Conservation (phyloP, 1,140 invertebrate species). For the Drosophila yakuba region DNA sequence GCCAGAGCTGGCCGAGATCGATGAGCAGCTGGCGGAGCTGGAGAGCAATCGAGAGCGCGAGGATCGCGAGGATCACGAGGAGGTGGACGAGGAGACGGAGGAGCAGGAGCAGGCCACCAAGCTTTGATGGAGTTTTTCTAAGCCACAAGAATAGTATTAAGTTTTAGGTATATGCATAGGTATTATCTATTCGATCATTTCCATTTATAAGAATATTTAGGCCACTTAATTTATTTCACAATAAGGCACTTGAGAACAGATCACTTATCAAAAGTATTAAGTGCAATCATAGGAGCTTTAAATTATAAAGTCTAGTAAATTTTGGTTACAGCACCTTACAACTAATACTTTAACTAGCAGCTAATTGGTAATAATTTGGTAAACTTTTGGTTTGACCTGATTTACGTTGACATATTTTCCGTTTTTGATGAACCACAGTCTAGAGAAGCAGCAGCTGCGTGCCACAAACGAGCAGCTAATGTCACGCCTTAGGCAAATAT, state of each 20-base stretch:
- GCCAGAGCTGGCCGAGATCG: conserved; percentile 58
- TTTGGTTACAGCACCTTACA: too few relatives aligned
- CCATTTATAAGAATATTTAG: not conserved
- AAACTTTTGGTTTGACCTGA: not conserved
- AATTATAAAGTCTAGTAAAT: too few relatives aligned
- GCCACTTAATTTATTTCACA: too few relatives aligned
- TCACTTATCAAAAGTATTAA: too few relatives aligned
- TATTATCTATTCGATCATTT: not conserved
- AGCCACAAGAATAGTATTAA: conserved; percentile 31
- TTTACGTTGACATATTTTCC: conserved; percentile 9
- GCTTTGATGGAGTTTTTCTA: conserved; percentile 62
- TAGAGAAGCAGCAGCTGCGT: conserved; percentile 86
- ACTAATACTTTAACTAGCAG: too few relatives aligned
- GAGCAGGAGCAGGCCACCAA: conserved; percentile 66
- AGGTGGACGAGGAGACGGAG: conserved; percentile 35
- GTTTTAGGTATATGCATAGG: conserved; percentile 39
- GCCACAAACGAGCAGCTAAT: conserved; percentile 87
- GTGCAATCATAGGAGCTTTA: too few relatives aligned
- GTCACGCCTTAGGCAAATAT: conserved; percentile 86
- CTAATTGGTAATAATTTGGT: too few relatives aligned
- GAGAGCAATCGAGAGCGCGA: conserved; percentile 38
- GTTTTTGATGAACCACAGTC: conserved; percentile 34
- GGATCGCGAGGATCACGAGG: conserved; percentile 20
- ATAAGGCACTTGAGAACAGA: not conserved
- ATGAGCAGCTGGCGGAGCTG: conserved; percentile 57